Base-by-base conservation (phyloP, 2,113 vertebrate species). In the Chloropsis hardwickii region DNA sequence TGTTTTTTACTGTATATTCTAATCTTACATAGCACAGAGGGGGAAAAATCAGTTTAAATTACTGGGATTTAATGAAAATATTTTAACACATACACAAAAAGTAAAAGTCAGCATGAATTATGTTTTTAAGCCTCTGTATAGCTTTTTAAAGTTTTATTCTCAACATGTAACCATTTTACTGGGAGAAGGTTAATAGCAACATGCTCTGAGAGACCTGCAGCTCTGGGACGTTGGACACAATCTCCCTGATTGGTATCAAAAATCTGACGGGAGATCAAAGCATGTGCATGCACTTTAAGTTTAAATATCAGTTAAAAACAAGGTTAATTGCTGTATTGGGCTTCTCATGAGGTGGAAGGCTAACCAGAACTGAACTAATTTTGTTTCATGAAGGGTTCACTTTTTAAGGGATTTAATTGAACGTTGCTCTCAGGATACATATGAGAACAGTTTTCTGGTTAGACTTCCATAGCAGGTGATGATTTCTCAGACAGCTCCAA, bases 101-200 rank as follows among this genome's bases (percentile, higher is more conserved):
- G 22, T 79, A 31, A 45, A 94, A 81, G 31, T 72, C 78, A 80
- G 71, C 50, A 62, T 56, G 50, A 85, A 81, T 87, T 92, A 80
- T 62, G 40, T 84, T 92, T 65, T 79, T 90, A 85, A 94, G 42
- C 62, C 29, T 76, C 73, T 78, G 90, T 47, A 42, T 24, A 53
- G n/a, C 18, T 56, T 91, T 80, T 72, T 37, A 53, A 92, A 94
- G n/a, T 78, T 89, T 89, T 81, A 23, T 69, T 91, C 65, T 92
- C 65, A 76, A 66, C 25, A 25, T 48, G 47, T 53, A 73, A 50
- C 47, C 77, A 6, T 73, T 92, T 77, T 62, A 80, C 54, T 83
- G 42, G 24, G 33, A 39, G 81, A 83, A 92, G 31, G 4, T 72
- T 86, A 54, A 70, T 39, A 83, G 42, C 39, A 78, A 51, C 25